A percentile compares a stretch with the other conserved stretches of the same genome.
These are phyloP conservation scores for Oryzias woworae DNA, from an alignment of 2,113 vertebrate species.

Conservation along the genomic window DNA sequence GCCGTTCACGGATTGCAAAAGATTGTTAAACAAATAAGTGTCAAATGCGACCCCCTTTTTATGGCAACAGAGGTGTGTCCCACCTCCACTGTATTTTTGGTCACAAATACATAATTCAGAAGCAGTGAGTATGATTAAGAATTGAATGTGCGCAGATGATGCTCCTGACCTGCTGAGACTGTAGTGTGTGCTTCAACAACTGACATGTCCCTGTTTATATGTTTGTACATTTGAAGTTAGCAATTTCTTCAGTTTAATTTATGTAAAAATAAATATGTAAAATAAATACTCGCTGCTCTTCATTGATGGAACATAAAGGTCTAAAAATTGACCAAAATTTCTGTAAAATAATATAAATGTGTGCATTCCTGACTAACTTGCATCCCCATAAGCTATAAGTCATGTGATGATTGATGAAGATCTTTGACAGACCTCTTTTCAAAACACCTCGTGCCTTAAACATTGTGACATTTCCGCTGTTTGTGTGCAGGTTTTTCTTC, in stretches of 20 bases:
- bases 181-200: constrained; percentile 23
- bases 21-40: constrained; percentile 6
- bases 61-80: constrained; percentile 55
- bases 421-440: constrained; percentile 29
- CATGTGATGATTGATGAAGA: constrained; percentile 27
- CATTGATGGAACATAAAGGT: no score
- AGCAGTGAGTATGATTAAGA: constrained; percentile 73
- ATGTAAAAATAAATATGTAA: background rate
- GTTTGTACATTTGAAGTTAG: constrained; percentile 19
- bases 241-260: background rate
- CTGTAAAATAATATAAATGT: no score
- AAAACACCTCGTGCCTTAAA: constrained; percentile 29
- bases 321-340: no score
- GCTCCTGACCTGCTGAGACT: constrained; percentile 65
- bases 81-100: constrained; percentile 55
- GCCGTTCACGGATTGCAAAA: background rate
- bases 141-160: constrained; percentile 78
- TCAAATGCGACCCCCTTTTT: constrained; percentile 7
- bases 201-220: constrained; percentile 35
- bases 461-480: constrained; percentile 39
- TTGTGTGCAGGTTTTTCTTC: constrained; percentile 7
- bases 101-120: constrained; percentile 67
- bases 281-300: background rate
- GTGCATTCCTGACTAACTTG: background rate
- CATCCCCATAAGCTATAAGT: constrained; percentile 5